Evolutionary conservation across 2,888 invertebrate species (phyloP), one percentile per base, ranked within the genome.

Genomic region (Drosophila affinis): DNA sequence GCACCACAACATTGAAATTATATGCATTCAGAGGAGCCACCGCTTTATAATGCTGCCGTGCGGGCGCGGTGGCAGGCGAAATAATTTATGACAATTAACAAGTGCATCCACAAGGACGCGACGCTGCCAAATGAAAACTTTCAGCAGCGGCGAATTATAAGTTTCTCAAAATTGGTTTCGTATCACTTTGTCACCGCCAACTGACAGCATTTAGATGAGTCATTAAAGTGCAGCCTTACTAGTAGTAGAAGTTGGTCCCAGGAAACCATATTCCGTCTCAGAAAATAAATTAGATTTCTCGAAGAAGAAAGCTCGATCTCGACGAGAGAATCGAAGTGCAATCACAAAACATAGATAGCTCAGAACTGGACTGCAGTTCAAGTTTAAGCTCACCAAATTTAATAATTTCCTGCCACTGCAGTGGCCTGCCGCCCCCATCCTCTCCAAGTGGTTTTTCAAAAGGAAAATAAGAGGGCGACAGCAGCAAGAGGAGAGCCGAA

Each of bases 51-150:
- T 39, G 47, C 49, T 32, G 73, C 76, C 44, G 39, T 27, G 53
- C 44, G 24, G 27, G 32, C 4, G 57, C 45, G 56, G 63, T 54
- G 44, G 32, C 3, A 12, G 49, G 45, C 21, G 51, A 70, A 65
- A 76, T 82, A 85, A 85, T 85, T 87, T 85, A 85, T 81, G 85
- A 67, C 84, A 85, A 85, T 85, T 87, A 82, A 87, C 76, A 67
- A 69, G 57, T 52, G 64, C 64, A 67, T 47, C 60, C n/a, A 51
- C 67, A 67, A 65, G 67, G 67, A 67, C 49, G 34, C 34, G 67
- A 67, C 49, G 34, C 34, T 62, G 55, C 53, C 6, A 72, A 69
- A 53, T 24, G 76, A 65, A 67, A 78, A 78, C 65, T 82, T 81
- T 62, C 34, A 18, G 60, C 76, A 10, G 47, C n/a, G 47, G 5